Evolutionary conservation across 2,888 invertebrate genomes (phyloP).

Genomic region (Plebejus melissa): DNA sequence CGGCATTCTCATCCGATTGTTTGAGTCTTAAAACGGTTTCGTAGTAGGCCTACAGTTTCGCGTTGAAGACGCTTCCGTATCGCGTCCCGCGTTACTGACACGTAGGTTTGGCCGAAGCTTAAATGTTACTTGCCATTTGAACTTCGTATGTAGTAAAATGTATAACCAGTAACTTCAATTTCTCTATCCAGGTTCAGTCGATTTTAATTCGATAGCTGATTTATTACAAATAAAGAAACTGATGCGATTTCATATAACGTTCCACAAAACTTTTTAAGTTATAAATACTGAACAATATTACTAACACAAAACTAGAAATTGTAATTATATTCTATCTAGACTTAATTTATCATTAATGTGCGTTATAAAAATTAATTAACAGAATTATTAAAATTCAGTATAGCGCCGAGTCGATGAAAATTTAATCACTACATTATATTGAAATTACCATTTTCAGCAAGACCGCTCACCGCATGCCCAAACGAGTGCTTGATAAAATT

Average conservation of each 20-base stretch:
- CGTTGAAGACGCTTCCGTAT: too few relatives aligned
- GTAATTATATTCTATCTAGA: not conserved
- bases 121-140: not conserved
- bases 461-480: not conserved
- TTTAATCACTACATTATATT: constrained; percentile 16
- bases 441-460: constrained; percentile 13
- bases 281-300: not conserved
- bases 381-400: constrained; percentile 6
- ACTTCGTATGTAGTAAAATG: not conserved
- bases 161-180: too few relatives aligned
- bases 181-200: not conserved
- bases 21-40: too few relatives aligned
- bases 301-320: not conserved
- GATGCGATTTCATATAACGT: not conserved
- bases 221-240: not conserved
- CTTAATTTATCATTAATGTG: not conserved
- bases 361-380: not conserved
- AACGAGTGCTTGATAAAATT: constrained; percentile 21
- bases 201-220: not conserved
- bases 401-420: not conserved
- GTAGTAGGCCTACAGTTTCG: too few relatives aligned
- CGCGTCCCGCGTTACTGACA: too few relatives aligned
- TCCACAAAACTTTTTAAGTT: not conserved
- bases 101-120: too few relatives aligned
- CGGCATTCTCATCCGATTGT: too few relatives aligned